Base-by-base conservation (phyloP, 1,140 invertebrate species). In the Stenopsyche tienmushanensis region DNA sequence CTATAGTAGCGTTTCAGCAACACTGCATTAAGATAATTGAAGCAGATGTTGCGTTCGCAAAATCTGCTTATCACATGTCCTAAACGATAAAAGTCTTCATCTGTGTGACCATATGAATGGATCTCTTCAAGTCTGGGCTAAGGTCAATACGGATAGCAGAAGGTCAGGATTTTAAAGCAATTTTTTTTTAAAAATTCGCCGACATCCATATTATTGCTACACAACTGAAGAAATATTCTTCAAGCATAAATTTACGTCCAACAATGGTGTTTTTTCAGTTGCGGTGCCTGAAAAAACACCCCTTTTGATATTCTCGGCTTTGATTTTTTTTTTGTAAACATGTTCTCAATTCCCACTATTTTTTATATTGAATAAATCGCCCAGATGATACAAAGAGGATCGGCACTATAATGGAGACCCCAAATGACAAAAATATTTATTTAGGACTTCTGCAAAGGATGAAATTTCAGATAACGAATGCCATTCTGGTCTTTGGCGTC, bases 341-440 rank as follows among this genome's bases (percentile, higher is more conserved):
- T 18, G 24, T 21, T 53, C 25, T 13, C 29, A 24, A 53, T 25
- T 53, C 13, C 45, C 10, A 52, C 49, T 52, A 52, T 34, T 55
- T 39, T 55, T 25, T 55, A 29, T 25, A 24, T 24, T 13, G 26
- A 24, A 53, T 24, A 39, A 55, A 55, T 55, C 52, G 52, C 15
- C 47, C 47, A 18, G 15, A 18, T 10, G 20, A 34, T 7, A 18
- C n/a, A 55, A 55, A 23, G 15, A 29, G 25, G 7, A 25, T 3
- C 17, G 23, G n/a, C 17, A 62, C 26, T 45, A 69, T 69, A 69
- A 69, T 59, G 44, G 62, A 59, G 24, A 45, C 45, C 41, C 57
- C 50, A 49, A 29, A 62, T 69, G 59, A 64, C 63, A 45, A 65
- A 69, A 69, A 65, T 69, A 69, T 69, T 69, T 69, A 69, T 65